Evolutionary conservation across 2,797 vertebrate species (phyloP), one percentile per base, ranked within the genome.

Genomic region (Ceyx erithaca): DNA sequence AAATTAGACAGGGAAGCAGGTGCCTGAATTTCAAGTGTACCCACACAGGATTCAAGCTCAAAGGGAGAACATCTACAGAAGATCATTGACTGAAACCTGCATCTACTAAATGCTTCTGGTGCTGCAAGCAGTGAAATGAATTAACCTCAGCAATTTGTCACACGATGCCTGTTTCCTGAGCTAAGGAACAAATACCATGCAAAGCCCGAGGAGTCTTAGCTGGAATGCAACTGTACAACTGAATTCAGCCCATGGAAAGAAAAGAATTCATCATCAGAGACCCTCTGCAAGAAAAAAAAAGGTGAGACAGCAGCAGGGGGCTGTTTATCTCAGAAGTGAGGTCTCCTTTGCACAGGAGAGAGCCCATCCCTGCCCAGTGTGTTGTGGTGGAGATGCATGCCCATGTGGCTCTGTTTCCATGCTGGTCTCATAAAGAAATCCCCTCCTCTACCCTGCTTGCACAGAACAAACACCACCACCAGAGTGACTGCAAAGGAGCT

Each of bases 361-460:
- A 54, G 64, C 73, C 8, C 1, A 1, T 55, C n/a, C 33, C 40
- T 70, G 58, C 41, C 23, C 23, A 20, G 48, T 1, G 1, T 4
- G 30, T 23, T 3, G 1, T 13, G 40, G 11, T 30, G 45, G 26
- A 13, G 63, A 35, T 7, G 3, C 9, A 35, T 35, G 26, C 37
- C 48, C 19, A 5, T 1, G 1, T 0, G 5, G 12, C 71, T 63
- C 26, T 48, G 33, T 72, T 49, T 28, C 57, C 9, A 0, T 8
- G 23, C 72, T 67, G 35, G 13, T 37, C 18, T 41, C 55, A 4
- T 16, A 51, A 52, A 67, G 76, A 73, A 58, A 11, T 20, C 23
- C 16, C 21, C 78, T 43, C 26, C 28, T 43, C 7, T 20, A 22
- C 9, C 12, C 40, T 3, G 2, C 35, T 18, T 28, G 33, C 17